Base-by-base conservation (phyloP, 2,888 invertebrate genomes). In the Protula sp. region DNA sequence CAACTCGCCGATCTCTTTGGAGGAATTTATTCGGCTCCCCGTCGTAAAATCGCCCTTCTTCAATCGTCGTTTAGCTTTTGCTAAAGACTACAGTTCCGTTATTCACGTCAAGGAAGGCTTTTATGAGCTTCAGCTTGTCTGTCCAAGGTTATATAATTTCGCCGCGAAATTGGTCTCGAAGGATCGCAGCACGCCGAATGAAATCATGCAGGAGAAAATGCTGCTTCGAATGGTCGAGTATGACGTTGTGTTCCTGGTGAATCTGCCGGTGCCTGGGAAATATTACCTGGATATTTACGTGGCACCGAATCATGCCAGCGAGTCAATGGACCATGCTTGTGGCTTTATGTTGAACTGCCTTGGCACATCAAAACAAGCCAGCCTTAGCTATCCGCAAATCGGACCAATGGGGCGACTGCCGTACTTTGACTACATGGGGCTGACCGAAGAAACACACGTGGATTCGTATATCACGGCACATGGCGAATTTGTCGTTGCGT, bases 31-130 rank as follows among this genome's bases (percentile, higher is more conserved):
- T 51, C 70, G 74, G 30, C 73, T 82, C 47, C 83, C 83, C 1
- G 78, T 83, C 22, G 74, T 83, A 31, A 81, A 82, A 58, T 81
- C 83, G 2, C 78, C 81, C 48, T 83, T 83, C 71, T 83, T 83
- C 70, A 78, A 78, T 62, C 70, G 72, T 53, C 71, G 72, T 2
- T 68, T 80, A 4, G 67, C 71, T 30, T 76, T 78, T 57, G 67
- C 72, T 1, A 65, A 68, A 22, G 73, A 73, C 48, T 74, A 75
- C 58, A 73, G 74, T 55, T 76, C 77, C 54, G 71, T 75, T 26
- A 69, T 78, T 58, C 67, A 72, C 58, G 72, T 75, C n/a, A 63
- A 69, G 30, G 70, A 71, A 30, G 79, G 79, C 2, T 63, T 70
- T 4, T 72, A 72, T 14, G 73, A 76, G 24, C 53, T 79, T 5